Percentiles rank a stretch among this genome's conserved stretches.
Evolutionary conservation across 2,113 vertebrate species (phyloP).

Genomic region (Orycteropus afer): DNA sequence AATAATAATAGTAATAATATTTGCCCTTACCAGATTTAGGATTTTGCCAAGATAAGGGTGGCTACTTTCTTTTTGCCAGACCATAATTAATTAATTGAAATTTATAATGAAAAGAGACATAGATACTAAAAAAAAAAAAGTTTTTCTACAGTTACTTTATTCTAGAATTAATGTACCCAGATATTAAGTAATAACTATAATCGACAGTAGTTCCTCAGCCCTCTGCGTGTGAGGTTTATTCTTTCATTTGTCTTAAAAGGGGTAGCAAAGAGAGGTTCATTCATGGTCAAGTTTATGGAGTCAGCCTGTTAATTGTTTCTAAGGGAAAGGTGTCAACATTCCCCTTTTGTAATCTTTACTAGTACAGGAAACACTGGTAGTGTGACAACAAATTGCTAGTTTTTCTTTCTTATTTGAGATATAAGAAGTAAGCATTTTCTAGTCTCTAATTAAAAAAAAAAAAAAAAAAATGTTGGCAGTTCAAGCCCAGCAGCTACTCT

Average conservation of each 20-base stretch:
- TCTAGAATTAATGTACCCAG: neutral
- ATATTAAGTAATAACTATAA: neutral
- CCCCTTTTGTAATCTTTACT: neutral
- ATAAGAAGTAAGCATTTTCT: neutral
- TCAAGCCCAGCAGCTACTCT: too few relatives aligned
- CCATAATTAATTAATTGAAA: neutral
- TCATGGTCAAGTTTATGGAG: neutral
- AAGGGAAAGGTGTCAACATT: neutral
- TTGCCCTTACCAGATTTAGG: neutral
- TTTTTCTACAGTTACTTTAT: neutral
- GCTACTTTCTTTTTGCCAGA: neutral
- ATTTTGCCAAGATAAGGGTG: neutral
- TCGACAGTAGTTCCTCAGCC: neutral
- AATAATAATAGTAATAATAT: too few relatives aligned
- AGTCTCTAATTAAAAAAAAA: too few relatives aligned
- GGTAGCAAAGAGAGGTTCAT: neutral
- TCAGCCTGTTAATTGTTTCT: neutral
- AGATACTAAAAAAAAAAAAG: neutral
- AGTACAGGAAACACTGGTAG: neutral
- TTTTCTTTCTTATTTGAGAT: neutral
- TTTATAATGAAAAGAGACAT: neutral
- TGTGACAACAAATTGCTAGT: neutral
- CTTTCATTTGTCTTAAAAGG: constrained; percentile 21
- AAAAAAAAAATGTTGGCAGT: too few relatives aligned
- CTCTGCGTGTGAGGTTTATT: neutral